Evolutionary conservation across 2,888 invertebrate species (phyloP), one percentile per base, ranked within the genome.

Genomic region (Eristalis intricaria): DNA sequence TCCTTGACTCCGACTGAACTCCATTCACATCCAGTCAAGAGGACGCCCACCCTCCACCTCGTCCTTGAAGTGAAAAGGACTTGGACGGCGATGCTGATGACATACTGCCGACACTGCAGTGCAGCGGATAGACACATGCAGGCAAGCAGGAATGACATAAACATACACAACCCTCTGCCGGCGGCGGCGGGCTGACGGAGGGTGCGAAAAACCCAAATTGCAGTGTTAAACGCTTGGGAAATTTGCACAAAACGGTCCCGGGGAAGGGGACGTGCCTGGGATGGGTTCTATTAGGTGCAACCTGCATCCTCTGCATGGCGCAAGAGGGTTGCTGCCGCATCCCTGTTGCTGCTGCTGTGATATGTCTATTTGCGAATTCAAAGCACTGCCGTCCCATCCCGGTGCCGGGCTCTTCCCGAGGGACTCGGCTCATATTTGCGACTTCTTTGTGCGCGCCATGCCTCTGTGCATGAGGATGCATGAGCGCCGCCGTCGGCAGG

Each of bases 141-240:
- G 77, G 50, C 19, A 81, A 76, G 76, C 76, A 63, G 50, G 19
- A 50, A 78, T 70, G 74, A 69, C 22, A 77, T 19, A 69, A 81
- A 70, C 65, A 79, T 63, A 76, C 75, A 79, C 50, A 80, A 70
- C 56, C 63, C 66, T 78, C 83, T 32, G 32, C 5, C 78, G 65
- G 26, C 26, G 32, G 79, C 35, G 23, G 43, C 60, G 60, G 50
- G 19, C 50, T 50, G 50, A 60, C 50, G 63, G 40, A 87, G 87
- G 87, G 87, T 87, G 87, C 87, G 84, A 87, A 87, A 79, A 87
- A 79, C 68, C 79, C 66, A 87, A 87, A 87, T 87, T 87, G 84
- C 87, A 87, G 79, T 69, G 87, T 87, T 87, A 87, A 87, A 84
- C 68, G 84, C 71, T 87, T 50, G 87, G 71, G 75, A 83, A 79